These are phyloP conservation scores for Plagiodera versicolora DNA, from an alignment of 2,888 invertebrate species.

Conservation along the genomic window DNA sequence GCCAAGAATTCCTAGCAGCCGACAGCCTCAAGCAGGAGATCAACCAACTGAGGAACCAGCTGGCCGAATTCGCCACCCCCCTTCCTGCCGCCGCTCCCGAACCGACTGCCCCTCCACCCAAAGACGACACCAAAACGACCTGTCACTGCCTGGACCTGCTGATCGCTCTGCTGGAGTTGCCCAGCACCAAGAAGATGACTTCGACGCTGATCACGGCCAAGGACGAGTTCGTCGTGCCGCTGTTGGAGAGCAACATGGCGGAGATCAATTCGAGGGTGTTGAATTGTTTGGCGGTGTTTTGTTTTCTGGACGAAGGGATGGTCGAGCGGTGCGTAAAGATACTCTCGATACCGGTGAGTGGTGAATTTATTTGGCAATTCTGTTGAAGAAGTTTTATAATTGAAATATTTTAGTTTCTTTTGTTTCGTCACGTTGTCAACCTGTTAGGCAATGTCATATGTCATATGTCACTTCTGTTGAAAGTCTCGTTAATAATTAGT, in stretches of 20 bases:
- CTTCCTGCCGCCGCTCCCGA: not conserved
- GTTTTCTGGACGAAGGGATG: slow-evolving; percentile 33
- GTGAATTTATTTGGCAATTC: too few species aligned
- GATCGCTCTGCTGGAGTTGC: slow-evolving; percentile 31
- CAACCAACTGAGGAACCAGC: slow-evolving; percentile 28
- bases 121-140: slow-evolving; percentile 35
- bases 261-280: slow-evolving; percentile 39
- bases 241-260: slow-evolving; percentile 26
- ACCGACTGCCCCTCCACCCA: slow-evolving; percentile 8
- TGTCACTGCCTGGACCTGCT: slow-evolving; percentile 40
- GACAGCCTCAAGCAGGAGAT: slow-evolving; percentile 34
- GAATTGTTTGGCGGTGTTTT: slow-evolving; percentile 36
- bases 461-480: too few species aligned
- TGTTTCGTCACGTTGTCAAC: too few species aligned
- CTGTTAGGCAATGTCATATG: too few species aligned
- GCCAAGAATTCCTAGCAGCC: slow-evolving; percentile 38
- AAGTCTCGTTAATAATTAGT: too few species aligned
- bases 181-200: slow-evolving; percentile 22
- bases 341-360: slow-evolving; percentile 39
- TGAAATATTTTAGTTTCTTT: too few species aligned
- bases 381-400: not conserved
- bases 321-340: slow-evolving; percentile 36
- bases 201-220: slow-evolving; percentile 30
- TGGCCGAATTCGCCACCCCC: slow-evolving; percentile 30
- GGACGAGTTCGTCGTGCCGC: slow-evolving; percentile 38